Base-by-base conservation (phyloP, 2,888 invertebrate genomes). In the Drepana falcataria region DNA sequence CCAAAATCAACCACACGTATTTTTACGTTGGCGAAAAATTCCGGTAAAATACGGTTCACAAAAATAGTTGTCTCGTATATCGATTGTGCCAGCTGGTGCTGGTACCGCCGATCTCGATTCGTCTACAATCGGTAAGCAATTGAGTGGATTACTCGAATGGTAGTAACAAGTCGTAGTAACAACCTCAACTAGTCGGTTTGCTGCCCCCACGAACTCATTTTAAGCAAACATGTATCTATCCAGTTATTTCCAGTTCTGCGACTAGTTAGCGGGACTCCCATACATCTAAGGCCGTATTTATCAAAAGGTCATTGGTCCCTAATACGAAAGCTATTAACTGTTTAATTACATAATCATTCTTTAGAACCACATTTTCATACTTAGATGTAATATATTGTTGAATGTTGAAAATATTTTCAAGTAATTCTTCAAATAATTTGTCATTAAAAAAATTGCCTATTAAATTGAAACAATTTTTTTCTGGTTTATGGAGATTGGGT, bases 61-160 rank as follows among this genome's bases (percentile, higher is more conserved):
- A 88, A 87, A 85, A 79, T 74, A 73, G 77, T 78, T 75, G 80
- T 82, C 79, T 81, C 71, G 57, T 33, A 65, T 87, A 90, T 90
- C 81, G 91, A 91, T 90, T 90, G 91, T 91, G 80, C 90, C 91
- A 89, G 83, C 85, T 83, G 76, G 91, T 88, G 89, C 90, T 88
- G n/a, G n/a, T 83, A 78, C 80, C 91, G 63, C 90, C 77, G 82
- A 84, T 87, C 87, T 83, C 79, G 79, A 87, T 85, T 84, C 77
- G 75, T 75, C 60, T 75, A 75, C 76, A 78, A 85, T 85, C 73
- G 78, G 77, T 64, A 61, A 65, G 79, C 69, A 79, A 85, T 87
- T 81, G 81, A 86, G 77, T 80, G 68, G 75, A 79, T 81, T 81
- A 81, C 73, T 82, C 73, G 74, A 72, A 68, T 67, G 65, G 69